Percentiles rank a stretch among this genome's conserved stretches.
phyloP scores from a whole-genome alignment of 2,888 invertebrate genomes.

The Acrobasis consociella region DNA sequence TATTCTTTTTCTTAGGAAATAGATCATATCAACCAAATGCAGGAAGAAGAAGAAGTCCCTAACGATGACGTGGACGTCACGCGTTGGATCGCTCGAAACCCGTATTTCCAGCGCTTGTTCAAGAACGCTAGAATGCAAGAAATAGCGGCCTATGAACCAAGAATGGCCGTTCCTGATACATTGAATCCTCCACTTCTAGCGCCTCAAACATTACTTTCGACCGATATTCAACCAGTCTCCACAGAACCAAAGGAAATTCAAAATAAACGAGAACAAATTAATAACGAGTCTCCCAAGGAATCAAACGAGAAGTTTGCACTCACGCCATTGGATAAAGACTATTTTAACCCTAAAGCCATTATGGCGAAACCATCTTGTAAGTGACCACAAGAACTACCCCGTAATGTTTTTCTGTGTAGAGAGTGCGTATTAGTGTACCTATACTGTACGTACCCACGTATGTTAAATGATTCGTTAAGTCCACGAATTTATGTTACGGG shows the following conservation, averaged over 20 bases:
- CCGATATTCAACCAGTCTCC: background rate
- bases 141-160: background rate
- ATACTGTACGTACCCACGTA: too few species aligned
- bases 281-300: slow-evolving; percentile 21
- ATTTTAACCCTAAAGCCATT: slow-evolving; percentile 40
- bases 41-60: slow-evolving; percentile 35
- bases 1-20: slow-evolving; percentile 48
- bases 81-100: slow-evolving; percentile 39
- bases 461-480: too few species aligned
- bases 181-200: background rate
- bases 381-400: slow-evolving; percentile 31
- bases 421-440: too few species aligned
- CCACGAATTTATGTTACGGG: too few species aligned
- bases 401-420: background rate
- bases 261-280: slow-evolving; percentile 8
- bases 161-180: background rate
- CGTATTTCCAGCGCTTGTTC: slow-evolving; percentile 36
- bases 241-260: slow-evolving; percentile 16
- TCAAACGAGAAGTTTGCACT: slow-evolving; percentile 48
- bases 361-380: slow-evolving; percentile 37
- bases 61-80: slow-evolving; percentile 40
- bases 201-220: slow-evolving; percentile 7
- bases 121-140: slow-evolving; percentile 18
- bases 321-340: slow-evolving; percentile 55
- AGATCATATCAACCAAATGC: slow-evolving; percentile 52